Percentiles rank a stretch among this genome's conserved stretches.
Evolutionary conservation across 2,797 vertebrate genomes (phyloP).

Genomic region (Champsocephalus esox): DNA sequence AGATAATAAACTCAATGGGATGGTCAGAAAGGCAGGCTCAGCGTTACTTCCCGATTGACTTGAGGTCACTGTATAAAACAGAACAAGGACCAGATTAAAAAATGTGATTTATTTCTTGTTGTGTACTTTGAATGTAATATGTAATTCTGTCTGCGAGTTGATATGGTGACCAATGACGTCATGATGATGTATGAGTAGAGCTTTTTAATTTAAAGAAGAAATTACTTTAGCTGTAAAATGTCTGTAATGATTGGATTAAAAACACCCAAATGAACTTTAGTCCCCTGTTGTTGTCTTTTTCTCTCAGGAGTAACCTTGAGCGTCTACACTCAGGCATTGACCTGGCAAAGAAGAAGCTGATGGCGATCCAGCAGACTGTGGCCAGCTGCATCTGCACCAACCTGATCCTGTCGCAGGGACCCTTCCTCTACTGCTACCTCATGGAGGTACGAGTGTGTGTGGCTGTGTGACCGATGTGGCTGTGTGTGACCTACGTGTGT

Average conservation of each 20-base stretch:
- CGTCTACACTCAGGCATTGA: conserved; percentile 91
- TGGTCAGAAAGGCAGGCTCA: too few relatives aligned
- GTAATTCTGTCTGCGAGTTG: too few relatives aligned
- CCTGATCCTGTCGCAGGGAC: conserved; percentile 95
- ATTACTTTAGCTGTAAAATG: neutral
- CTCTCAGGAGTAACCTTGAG: conserved; percentile 90
- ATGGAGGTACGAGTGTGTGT: conserved; percentile 88
- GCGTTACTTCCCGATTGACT: too few relatives aligned
- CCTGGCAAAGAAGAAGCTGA: conserved; percentile 93
- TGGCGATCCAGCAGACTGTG: conserved; percentile 94
- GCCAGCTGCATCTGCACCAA: conserved; percentile 98
- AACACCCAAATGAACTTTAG: neutral
- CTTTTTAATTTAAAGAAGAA: neutral
- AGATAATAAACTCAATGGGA: too few relatives aligned
- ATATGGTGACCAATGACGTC: too few relatives aligned
- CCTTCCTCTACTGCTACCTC: conserved; percentile 97
- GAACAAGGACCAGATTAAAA: too few relatives aligned
- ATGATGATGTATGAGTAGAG: too few relatives aligned
- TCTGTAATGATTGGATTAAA: neutral
- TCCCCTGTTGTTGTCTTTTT: neutral
- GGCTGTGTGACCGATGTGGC: too few relatives aligned
- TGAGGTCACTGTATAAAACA: too few relatives aligned
- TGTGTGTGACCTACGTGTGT: too few relatives aligned
- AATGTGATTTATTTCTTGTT: too few relatives aligned
- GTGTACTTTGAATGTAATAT: too few relatives aligned